Evolutionary conservation across 2,888 invertebrate genomes (phyloP).

Genomic region (Lingula anatina): DNA sequence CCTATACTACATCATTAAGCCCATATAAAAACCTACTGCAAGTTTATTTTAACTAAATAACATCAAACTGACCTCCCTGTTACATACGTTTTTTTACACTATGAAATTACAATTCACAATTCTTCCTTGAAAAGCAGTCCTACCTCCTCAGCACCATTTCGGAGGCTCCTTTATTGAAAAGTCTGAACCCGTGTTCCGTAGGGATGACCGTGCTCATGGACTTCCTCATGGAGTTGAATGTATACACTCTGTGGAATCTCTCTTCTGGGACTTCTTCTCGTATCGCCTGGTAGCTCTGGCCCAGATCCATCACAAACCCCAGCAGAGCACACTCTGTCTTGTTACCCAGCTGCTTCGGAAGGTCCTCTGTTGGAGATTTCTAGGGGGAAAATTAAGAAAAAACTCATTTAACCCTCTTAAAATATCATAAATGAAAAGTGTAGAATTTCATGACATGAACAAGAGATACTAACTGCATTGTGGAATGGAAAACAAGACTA

Average conservation of each 20-base stretch:
- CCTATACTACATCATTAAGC: no score
- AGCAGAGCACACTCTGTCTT: slow-evolving; percentile 98
- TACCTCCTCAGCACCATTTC: slow-evolving; percentile 98
- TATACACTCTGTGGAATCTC: slow-evolving; percentile 69
- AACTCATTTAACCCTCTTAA: no score
- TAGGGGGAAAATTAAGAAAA: neutral
- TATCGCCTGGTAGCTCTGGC: slow-evolving; percentile 86
- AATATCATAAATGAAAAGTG: no score
- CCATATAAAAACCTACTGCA: neutral
- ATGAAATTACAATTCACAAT: no score
- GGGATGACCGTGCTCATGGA: slow-evolving; percentile 97
- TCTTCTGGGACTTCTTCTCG: slow-evolving; percentile 90
- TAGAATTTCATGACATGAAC: no score
- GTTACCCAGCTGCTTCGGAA: slow-evolving; percentile 85
- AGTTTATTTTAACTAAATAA: no score
- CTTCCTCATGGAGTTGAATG: slow-evolving; percentile 99
- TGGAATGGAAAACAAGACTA: no score
- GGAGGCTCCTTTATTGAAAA: slow-evolving; percentile 96
- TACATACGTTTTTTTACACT: no score
- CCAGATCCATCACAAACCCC: slow-evolving; percentile 85
- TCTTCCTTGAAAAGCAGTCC: no score
- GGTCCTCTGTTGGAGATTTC: slow-evolving; percentile 39
- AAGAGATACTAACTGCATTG: no score
- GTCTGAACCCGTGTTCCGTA: slow-evolving; percentile 73
- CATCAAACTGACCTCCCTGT: no score